Percentiles rank a stretch among this genome's conserved stretches.
Conservation (phyloP, 2,888 invertebrate species). For the Pristionchus fissidentatus region DNA sequence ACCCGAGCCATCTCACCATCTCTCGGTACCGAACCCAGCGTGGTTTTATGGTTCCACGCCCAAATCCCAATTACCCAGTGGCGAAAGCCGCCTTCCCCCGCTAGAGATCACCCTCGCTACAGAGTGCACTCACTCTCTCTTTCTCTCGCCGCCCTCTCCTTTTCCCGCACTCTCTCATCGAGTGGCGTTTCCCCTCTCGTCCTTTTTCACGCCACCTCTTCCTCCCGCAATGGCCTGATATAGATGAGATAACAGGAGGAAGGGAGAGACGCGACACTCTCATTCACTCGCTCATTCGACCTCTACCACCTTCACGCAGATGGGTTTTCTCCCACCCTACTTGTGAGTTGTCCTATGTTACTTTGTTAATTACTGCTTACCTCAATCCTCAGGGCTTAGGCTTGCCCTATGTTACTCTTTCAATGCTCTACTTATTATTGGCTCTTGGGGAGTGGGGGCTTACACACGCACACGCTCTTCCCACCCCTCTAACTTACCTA, state of each 20-base stretch:
- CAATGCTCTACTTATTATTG: no score
- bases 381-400: neutral
- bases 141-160: neutral
- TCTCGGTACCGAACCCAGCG: no score
- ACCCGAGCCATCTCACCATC: no score
- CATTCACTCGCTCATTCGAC: neutral
- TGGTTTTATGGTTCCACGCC: no score
- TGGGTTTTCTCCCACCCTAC: conserved; percentile 32
- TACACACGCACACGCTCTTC: no score
- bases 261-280: neutral
- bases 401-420: neutral
- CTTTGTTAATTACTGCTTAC: neutral
- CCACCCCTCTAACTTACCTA: no score
- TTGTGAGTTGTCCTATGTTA: neutral
- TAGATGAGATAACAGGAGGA: no score
- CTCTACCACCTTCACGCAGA: neutral
- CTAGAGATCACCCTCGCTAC: no score
- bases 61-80: no score
- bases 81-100: no score
- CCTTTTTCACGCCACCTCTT: neutral
- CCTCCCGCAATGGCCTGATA: conserved; percentile 22
- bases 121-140: conserved; percentile 3
- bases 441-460: no score
- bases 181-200: neutral
- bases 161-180: conserved; percentile 10